These are phyloP conservation scores for Smutsia gigantea DNA, from an alignment of 2,797 vertebrate species.

Conservation along the genomic window DNA sequence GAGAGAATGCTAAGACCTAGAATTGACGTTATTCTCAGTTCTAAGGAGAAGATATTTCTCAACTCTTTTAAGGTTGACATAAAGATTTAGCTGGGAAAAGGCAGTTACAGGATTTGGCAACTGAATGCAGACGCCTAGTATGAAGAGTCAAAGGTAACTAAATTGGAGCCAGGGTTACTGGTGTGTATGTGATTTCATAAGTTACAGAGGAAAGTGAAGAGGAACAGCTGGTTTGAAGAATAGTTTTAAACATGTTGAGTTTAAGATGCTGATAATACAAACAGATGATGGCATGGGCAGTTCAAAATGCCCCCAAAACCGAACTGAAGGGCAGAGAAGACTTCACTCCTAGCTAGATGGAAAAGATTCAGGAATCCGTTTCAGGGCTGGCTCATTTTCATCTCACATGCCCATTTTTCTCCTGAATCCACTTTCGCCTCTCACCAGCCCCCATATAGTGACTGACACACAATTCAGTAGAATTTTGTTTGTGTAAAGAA, in stretches of 20 bases:
- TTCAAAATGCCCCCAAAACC: neutral
- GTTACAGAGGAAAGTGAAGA: neutral
- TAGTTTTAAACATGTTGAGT: slow-evolving; percentile 30
- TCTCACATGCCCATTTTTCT: neutral
- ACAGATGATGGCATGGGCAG: neutral
- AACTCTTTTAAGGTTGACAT: neutral
- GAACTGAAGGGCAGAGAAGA: neutral
- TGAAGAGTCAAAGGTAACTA: neutral
- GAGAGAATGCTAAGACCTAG: neutral
- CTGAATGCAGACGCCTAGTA: neutral
- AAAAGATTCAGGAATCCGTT: neutral
- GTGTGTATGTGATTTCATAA: neutral
- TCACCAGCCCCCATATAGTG: too few relatives aligned
- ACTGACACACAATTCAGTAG: neutral
- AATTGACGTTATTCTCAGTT: neutral
- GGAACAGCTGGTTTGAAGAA: neutral
- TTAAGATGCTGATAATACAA: neutral
- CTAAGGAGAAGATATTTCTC: neutral
- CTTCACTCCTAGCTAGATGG: neutral
- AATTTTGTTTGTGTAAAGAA: slow-evolving; percentile 6
- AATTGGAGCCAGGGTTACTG: neutral
- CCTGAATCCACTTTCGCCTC: neutral
- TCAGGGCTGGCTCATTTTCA: neutral
- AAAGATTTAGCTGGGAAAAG: slow-evolving; percentile 31
- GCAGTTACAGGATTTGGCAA: neutral